These are phyloP conservation scores for Drosophila hamatofila DNA, from an alignment of 2,888 invertebrate species.

Conservation along the genomic window DNA sequence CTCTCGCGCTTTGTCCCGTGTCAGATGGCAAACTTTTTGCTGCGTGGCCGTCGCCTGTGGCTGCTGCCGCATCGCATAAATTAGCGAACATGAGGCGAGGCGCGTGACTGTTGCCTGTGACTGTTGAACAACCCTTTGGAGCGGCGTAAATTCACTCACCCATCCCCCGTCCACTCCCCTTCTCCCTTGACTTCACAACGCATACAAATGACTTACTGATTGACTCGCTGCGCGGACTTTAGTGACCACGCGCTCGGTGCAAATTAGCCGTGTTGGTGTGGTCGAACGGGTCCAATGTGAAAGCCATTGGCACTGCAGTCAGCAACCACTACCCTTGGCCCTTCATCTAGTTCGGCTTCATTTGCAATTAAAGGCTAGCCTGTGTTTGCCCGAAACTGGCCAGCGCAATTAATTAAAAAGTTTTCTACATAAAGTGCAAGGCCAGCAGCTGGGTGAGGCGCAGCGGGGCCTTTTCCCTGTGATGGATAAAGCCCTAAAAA, in stretches of 20 bases:
- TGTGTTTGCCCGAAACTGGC: slow-evolving; percentile 55
- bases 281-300: slow-evolving; percentile 38
- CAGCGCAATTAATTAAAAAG: slow-evolving; percentile 74
- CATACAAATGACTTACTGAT: slow-evolving; percentile 72
- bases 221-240: slow-evolving; percentile 46
- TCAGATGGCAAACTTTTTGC: slow-evolving; percentile 60
- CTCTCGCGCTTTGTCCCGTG: slow-evolving; percentile 35
- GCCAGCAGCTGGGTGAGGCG: slow-evolving; percentile 4
- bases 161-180: background rate
- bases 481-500: slow-evolving; percentile 48
- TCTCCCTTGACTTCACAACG: background rate
- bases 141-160: background rate
- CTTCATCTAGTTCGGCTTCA: slow-evolving; percentile 20
- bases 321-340: background rate
- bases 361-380: slow-evolving; percentile 57
- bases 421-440: slow-evolving; percentile 54
- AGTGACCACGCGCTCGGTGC: slow-evolving; percentile 26
- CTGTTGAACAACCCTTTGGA: slow-evolving; percentile 30
- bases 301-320: slow-evolving; percentile 20
- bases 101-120: slow-evolving; percentile 57
- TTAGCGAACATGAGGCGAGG: slow-evolving; percentile 73
- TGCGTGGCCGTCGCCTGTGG: slow-evolving; percentile 52
- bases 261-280: slow-evolving; percentile 67
- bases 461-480: background rate
- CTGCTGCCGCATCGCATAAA: slow-evolving; percentile 69